Evolutionary conservation across 2,888 invertebrate species (phyloP).

Genomic region (Tenthredo scrophulariae): DNA sequence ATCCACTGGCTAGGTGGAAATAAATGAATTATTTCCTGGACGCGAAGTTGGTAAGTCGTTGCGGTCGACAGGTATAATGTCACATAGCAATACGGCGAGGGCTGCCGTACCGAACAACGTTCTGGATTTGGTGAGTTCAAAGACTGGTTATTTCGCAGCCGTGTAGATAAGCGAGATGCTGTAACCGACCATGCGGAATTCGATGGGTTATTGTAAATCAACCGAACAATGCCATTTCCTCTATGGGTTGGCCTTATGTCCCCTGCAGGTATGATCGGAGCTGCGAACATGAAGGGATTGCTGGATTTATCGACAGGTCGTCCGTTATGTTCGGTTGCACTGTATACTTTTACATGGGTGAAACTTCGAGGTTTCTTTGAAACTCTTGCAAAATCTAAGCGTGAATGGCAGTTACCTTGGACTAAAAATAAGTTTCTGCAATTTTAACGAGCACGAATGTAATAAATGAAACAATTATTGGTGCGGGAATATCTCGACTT

Average conservation of each 20-base stretch:
- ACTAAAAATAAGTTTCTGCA: not conserved
- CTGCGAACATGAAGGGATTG: not conserved
- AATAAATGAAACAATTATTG: not conserved
- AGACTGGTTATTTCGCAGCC: not conserved
- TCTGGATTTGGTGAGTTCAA: not conserved
- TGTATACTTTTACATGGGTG: not conserved
- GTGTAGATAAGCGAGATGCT: not conserved
- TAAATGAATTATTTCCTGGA: not conserved
- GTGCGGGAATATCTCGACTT: not conserved
- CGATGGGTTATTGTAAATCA: not conserved
- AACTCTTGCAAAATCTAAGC: not conserved
- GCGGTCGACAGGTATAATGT: not conserved
- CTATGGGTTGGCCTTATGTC: too few relatives aligned
- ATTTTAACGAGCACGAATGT: not conserved
- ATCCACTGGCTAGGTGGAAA: fast-evolving
- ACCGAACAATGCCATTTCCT: not conserved
- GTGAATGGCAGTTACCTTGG: not conserved
- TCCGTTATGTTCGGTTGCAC: not conserved
- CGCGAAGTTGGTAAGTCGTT: not conserved
- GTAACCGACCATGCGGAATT: fast-evolving
- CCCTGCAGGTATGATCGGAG: not conserved
- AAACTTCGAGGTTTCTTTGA: not conserved
- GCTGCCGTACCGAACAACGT: not conserved
- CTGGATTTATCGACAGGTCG: not conserved
- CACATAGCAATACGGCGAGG: not conserved